These are phyloP conservation scores for Apamea epomidion DNA, from an alignment of 2,888 invertebrate species.

Conservation along the genomic window DNA sequence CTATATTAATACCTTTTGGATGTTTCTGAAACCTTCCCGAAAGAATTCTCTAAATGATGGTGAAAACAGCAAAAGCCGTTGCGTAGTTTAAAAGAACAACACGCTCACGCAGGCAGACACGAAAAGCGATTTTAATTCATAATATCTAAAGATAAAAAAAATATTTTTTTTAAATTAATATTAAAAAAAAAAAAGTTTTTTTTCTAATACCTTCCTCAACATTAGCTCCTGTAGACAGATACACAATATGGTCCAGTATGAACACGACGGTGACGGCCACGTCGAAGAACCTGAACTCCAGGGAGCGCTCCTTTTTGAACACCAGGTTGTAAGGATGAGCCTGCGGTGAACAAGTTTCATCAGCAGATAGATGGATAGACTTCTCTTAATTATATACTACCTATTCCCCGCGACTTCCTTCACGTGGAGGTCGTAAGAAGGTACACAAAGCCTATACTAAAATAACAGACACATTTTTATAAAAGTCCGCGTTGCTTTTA, in stretches of 20 bases:
- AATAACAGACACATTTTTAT: too few species aligned
- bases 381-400: too few species aligned
- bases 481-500: too few species aligned
- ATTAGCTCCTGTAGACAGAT: conserved; percentile 83
- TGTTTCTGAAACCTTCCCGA: not conserved
- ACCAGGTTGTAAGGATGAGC: conserved; percentile 81
- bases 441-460: too few species aligned
- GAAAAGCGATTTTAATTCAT: not conserved
- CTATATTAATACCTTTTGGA: not conserved
- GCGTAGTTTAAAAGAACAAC: too few species aligned
- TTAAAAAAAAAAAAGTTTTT: too few species aligned
- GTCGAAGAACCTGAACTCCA: conserved; percentile 80
- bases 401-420: too few species aligned
- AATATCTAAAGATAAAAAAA: not conserved
- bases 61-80: too few species aligned
- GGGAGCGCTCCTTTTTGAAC: conserved; percentile 68
- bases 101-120: not conserved
- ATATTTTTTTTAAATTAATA: too few species aligned
- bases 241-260: conserved; percentile 77
- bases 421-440: too few species aligned
- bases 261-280: conserved; percentile 76
- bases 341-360: conserved; percentile 63
- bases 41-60: not conserved
- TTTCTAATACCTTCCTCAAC: conserved; percentile 80
- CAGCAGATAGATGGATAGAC: not conserved